Evolutionary conservation across 2,888 invertebrate species (phyloP).

Genomic region (Erpobdella octoculata): DNA sequence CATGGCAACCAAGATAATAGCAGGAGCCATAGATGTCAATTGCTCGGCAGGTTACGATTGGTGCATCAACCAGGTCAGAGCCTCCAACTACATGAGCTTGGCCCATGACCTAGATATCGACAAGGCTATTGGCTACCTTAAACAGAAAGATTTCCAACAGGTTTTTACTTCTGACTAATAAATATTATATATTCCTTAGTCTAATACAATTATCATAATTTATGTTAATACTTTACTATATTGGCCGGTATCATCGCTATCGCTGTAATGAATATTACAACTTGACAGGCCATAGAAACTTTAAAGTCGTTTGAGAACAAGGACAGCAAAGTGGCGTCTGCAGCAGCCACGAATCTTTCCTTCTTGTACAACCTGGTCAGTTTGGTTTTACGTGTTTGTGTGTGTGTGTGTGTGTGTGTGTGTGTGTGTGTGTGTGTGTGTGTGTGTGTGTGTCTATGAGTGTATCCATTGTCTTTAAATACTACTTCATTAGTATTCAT

Average conservation of each 20-base stretch:
- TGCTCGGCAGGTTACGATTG: constrained; percentile 57
- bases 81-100: constrained; percentile 72
- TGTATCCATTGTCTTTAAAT: too few species aligned
- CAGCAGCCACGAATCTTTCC: constrained; percentile 75
- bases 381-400: too few species aligned
- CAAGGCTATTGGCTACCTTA: constrained; percentile 75
- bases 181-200: too few species aligned
- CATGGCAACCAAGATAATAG: constrained; percentile 78
- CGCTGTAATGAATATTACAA: too few species aligned
- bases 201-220: too few species aligned
- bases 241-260: not conserved
- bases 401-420: too few species aligned
- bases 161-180: too few species aligned
- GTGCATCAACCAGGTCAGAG: constrained; percentile 87
- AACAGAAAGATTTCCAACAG: constrained; percentile 66
- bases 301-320: constrained; percentile 78
- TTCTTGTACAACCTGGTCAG: constrained; percentile 72
- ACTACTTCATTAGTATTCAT: too few species aligned
- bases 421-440: too few species aligned
- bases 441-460: too few species aligned
- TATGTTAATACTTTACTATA: not conserved
- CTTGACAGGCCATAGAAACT: constrained; percentile 70
- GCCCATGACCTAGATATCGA: constrained; percentile 83
- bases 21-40: constrained; percentile 67
- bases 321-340: constrained; percentile 70